Base-by-base conservation (phyloP, 2,888 invertebrate genomes). In the Horisme vitalbata region DNA sequence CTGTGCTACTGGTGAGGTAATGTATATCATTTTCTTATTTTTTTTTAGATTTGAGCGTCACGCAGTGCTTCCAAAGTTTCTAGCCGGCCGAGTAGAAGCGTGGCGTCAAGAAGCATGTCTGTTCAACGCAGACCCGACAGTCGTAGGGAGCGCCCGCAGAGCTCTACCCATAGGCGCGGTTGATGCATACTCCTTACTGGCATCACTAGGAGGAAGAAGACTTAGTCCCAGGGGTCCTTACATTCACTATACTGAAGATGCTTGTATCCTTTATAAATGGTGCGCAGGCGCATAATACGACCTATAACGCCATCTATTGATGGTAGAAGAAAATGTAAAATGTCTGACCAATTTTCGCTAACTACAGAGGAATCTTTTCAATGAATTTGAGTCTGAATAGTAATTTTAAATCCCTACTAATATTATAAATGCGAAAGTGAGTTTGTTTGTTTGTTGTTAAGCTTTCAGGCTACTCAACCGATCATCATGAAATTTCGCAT, bases 1-100 rank as follows among this genome's bases (percentile, higher is more conserved):
- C 3, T 99, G 99, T 89, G 97, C 99, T 0, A 98, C 99, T 1
- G 99, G 99, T 4, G 95, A n/a, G n/a, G n/a, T n/a, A n/a, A n/a
- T n/a, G n/a, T n/a, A n/a, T n/a, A n/a, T n/a, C n/a, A n/a, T n/a
- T 12, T 30, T 27, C 3, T 12, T 27, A 10, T 11, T 5, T 3
- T 27, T 21, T 31, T 15, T n/a, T 26, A 95, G 97, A 70, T 97
- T 97, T 75, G 98, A 99, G 79, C 92, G 97, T 15, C 99, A 99
- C 80, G 95, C 98, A 31, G 95, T 99, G 2, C 95, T 99, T 65
- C 99, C 99, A 0, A 98, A 99, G 81, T 91, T 99, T 50, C 91
- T 99, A 45, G 93, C 95, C 30, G 93, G 94, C 61, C 95, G 96
- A 56, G 94, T 97, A 0, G 96, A 97, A 65, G 99, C 99, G 65